Evolutionary conservation across 2,113 vertebrate genomes (phyloP).

Genomic region (Puffinus mauretanicus): DNA sequence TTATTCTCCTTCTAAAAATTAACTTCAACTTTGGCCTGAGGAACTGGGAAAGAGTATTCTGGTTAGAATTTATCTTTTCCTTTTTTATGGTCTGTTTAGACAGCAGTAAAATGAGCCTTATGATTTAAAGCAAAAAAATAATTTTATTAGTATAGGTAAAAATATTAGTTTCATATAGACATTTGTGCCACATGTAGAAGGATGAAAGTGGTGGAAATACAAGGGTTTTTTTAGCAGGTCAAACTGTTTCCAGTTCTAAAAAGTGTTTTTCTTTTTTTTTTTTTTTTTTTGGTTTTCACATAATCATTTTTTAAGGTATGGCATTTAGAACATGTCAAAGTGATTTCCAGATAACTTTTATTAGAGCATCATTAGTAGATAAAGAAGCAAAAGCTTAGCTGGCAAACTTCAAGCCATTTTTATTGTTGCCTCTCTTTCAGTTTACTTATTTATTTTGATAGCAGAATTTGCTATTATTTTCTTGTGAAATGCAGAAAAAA

Average conservation of each 20-base stretch:
- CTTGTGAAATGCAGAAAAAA: not conserved
- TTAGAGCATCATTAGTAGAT: not conserved
- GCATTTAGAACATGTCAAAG: not conserved
- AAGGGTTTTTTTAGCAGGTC: not conserved
- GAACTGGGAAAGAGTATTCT: not conserved
- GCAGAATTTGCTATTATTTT: not conserved
- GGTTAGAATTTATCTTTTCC: conserved; percentile 14
- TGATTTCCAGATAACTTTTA: not conserved
- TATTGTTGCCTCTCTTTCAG: not conserved
- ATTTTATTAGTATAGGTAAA: not conserved
- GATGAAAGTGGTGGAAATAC: not conserved
- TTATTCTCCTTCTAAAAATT: conserved; percentile 43
- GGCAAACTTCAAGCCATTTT: not conserved
- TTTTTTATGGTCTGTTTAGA: conserved; percentile 46
- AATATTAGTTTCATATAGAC: not conserved
- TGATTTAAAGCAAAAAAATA: not conserved
- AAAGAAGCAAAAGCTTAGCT: not conserved
- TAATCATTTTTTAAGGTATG: not conserved
- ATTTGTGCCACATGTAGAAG: not conserved
- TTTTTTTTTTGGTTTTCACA: not conserved
- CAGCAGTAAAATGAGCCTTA: conserved; percentile 34
- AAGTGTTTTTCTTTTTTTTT: not conserved
- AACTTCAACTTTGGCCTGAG: conserved; percentile 32
- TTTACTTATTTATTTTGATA: not conserved
- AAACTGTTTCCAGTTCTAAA: not conserved